These are phyloP conservation scores for Sialia sialis DNA, from an alignment of 2,113 vertebrate genomes.

Conservation along the genomic window DNA sequence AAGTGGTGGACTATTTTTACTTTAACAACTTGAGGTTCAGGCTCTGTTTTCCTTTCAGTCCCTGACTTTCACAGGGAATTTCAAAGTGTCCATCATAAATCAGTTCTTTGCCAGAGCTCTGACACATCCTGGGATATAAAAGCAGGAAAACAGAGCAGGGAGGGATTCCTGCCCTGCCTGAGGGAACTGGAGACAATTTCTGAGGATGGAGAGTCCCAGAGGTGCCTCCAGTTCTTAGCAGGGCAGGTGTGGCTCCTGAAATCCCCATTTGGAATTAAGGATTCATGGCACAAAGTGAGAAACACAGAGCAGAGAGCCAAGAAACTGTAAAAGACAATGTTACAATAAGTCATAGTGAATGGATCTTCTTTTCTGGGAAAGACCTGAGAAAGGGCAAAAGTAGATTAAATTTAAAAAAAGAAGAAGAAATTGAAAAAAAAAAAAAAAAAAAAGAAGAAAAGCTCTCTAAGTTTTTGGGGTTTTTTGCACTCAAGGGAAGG, in stretches of 20 bases:
- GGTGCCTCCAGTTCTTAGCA: not conserved
- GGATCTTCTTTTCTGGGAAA: not conserved
- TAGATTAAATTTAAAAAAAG: not conserved
- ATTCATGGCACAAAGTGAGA: not conserved
- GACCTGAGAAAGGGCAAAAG: not conserved
- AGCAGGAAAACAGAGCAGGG: accelerated
- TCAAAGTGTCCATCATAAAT: not conserved
- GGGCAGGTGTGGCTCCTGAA: not conserved
- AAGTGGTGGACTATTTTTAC: not conserved
- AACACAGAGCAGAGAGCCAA: not conserved
- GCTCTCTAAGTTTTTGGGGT: not conserved
- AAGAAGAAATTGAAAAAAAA: no score
- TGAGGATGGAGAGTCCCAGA: not conserved
- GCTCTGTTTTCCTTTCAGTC: not conserved
- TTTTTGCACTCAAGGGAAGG: not conserved
- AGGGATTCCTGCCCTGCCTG: not conserved
- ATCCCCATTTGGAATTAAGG: not conserved
- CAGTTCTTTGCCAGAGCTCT: not conserved
- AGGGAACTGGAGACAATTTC: not conserved
- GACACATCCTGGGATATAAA: accelerated
- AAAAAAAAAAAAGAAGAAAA: accelerated
- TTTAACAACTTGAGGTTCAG: not conserved
- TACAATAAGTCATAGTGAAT: not conserved
- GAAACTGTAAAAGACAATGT: not conserved
- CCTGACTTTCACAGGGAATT: not conserved